These are phyloP conservation scores for Megathymus violae DNA, from an alignment of 1,140 invertebrate species.

Conservation along the genomic window DNA sequence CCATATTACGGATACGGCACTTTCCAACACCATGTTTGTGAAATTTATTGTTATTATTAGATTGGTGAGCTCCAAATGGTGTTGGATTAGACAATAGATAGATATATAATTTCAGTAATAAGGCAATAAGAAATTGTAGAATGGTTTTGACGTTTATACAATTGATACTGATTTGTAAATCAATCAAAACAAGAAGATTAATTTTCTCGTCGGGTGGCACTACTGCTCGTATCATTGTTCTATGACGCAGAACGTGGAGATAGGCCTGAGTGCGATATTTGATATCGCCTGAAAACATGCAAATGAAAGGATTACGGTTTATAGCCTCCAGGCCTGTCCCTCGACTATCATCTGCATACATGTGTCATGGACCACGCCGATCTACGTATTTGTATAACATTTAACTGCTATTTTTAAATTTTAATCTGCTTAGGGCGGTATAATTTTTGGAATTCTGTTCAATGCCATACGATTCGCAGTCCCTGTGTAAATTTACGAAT, in stretches of 20 bases:
- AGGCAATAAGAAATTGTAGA: no score
- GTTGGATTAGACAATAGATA: no score
- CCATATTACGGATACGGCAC: no score
- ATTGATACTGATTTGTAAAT: no score
- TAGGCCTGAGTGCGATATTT: constrained; percentile 48
- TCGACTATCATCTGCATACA: constrained; percentile 23
- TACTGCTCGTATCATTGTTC: background rate
- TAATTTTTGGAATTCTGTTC: background rate
- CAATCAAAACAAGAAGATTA: no score
- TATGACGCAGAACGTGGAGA: constrained; percentile 30
- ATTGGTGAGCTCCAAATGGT: no score
- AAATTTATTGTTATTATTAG: no score
- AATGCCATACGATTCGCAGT: background rate
- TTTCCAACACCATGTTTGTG: no score
- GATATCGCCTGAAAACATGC: constrained; percentile 61
- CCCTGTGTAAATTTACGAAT: no score
- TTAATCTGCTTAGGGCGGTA: constrained; percentile 8
- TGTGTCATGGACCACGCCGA: constrained; percentile 18
- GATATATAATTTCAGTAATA: no score
- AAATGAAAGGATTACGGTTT: constrained; percentile 59
- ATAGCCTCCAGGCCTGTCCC: constrained; percentile 15
- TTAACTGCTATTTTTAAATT: constrained; percentile 12
- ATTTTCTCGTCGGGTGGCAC: no score
- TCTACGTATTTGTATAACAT: constrained; percentile 28
- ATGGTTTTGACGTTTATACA: no score